phyloP scores from a whole-genome alignment of 2,113 vertebrate species.

The Hyaena hyaena region DNA sequence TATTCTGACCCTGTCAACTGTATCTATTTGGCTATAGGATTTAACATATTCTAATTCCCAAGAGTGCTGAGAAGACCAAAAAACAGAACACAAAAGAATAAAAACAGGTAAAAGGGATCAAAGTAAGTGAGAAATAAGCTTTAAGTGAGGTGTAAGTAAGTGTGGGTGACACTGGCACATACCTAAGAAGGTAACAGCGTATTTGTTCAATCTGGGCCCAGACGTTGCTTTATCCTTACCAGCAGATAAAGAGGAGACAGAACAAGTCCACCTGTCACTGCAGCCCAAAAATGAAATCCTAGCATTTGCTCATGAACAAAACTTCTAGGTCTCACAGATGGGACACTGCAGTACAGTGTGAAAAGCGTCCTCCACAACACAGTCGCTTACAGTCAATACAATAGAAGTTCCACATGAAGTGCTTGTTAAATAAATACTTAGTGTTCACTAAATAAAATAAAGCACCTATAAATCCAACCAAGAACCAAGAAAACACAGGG shows the following conservation, averaged over 20 bases:
- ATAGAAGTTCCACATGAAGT: background rate
- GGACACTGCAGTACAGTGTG: background rate
- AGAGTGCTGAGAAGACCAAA: slow-evolving; percentile 28
- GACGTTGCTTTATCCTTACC: background rate
- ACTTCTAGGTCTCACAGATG: background rate
- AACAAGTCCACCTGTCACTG: background rate
- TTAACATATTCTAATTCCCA: slow-evolving; percentile 31
- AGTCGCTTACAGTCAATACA: background rate
- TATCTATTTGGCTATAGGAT: background rate
- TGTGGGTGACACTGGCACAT: background rate
- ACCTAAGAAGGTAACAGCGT: background rate
- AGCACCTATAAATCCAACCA: background rate
- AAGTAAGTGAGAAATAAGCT: background rate
- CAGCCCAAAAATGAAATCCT: background rate
- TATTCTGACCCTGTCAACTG: slow-evolving; percentile 16
- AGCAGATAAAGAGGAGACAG: background rate
- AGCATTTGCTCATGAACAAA: slow-evolving; percentile 2
- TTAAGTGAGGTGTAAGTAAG: background rate
- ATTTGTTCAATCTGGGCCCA: background rate
- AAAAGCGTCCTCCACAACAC: background rate
- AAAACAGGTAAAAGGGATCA: slow-evolving; percentile 49
- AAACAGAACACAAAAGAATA: slow-evolving; percentile 41
- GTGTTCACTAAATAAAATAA: slow-evolving; percentile 21
- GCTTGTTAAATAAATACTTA: slow-evolving; percentile 34
- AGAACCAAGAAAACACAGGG: background rate